These are phyloP conservation scores for Lasaia peninsularis DNA, from an alignment of 1,140 invertebrate species.

Conservation along the genomic window DNA sequence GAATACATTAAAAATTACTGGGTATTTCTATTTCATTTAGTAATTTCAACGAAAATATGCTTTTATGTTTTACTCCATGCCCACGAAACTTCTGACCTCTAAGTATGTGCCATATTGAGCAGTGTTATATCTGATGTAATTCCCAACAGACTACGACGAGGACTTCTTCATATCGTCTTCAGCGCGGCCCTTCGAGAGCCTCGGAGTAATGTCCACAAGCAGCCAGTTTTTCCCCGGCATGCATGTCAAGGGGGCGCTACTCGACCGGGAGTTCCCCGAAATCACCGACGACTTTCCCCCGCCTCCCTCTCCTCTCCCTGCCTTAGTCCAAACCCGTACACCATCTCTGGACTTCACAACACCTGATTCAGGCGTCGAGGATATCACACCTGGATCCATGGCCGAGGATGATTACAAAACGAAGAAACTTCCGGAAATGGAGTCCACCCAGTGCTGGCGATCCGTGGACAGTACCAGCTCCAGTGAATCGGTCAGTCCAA, in stretches of 20 bases:
- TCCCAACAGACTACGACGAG: slow-evolving; percentile 73
- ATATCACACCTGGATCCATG: slow-evolving; percentile 75
- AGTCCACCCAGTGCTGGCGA: slow-evolving; percentile 35
- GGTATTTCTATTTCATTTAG: too few relatives aligned
- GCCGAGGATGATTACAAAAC: slow-evolving; percentile 50
- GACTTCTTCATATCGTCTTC: slow-evolving; percentile 86
- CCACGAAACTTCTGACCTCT: too few relatives aligned
- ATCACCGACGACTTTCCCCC: slow-evolving; percentile 40
- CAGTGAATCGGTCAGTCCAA: slow-evolving; percentile 58
- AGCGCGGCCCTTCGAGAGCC: slow-evolving; percentile 82
- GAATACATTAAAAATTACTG: too few relatives aligned
- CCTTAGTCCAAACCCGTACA: slow-evolving; percentile 31
- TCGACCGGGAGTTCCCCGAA: slow-evolving; percentile 17
- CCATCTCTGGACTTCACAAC: slow-evolving; percentile 74
- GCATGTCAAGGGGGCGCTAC: slow-evolving; percentile 45
- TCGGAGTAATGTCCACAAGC: slow-evolving; percentile 78
- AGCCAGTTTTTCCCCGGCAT: slow-evolving; percentile 86
- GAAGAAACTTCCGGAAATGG: slow-evolving; percentile 38
- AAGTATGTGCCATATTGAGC: too few relatives aligned
- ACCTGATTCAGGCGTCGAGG: slow-evolving; percentile 79
- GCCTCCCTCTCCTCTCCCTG: slow-evolving; percentile 34
- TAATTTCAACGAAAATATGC: too few relatives aligned
- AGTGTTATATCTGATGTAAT: not conserved
- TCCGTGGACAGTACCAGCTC: slow-evolving; percentile 59
- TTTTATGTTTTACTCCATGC: too few relatives aligned